Conservation (phyloP, 2,113 vertebrate genomes). For the Sisor rabdophorus region DNA sequence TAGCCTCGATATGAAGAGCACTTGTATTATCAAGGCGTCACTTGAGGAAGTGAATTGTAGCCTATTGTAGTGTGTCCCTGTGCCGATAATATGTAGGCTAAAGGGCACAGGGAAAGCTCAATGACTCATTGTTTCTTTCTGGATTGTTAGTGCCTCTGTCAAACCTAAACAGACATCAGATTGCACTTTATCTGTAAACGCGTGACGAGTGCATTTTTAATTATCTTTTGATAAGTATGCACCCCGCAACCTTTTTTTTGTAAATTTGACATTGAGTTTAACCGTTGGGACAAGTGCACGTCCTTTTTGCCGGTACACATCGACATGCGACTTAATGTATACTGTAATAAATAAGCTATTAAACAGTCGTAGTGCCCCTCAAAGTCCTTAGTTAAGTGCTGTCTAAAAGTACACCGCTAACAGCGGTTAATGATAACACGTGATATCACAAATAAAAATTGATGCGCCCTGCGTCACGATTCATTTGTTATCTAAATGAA, state of each 20-base stretch:
- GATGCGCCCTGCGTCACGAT: background rate
- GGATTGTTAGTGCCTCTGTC: background rate
- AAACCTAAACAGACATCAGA: background rate
- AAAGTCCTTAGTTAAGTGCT: background rate
- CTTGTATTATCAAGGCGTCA: background rate
- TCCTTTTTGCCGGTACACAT: background rate
- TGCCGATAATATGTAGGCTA: slow-evolving; percentile 45
- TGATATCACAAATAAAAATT: background rate
- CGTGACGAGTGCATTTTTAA: no score
- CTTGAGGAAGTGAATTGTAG: slow-evolving; percentile 2
- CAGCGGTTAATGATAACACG: background rate
- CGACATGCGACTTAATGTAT: background rate
- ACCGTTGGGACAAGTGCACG: background rate
- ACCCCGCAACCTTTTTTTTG: background rate
- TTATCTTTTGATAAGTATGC: background rate
- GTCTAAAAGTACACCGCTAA: no score
- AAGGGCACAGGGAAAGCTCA: slow-evolving; percentile 42
- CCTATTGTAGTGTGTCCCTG: slow-evolving; percentile 8
- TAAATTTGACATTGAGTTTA: no score
- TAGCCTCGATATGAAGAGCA: background rate
- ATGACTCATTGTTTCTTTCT: slow-evolving; percentile 30
- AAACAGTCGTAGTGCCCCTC: no score
- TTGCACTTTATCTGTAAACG: background rate
- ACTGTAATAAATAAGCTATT: background rate
- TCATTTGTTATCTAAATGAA: no score